Base-by-base conservation (phyloP, 2,113 vertebrate genomes). In the Brachirus orientalis region DNA sequence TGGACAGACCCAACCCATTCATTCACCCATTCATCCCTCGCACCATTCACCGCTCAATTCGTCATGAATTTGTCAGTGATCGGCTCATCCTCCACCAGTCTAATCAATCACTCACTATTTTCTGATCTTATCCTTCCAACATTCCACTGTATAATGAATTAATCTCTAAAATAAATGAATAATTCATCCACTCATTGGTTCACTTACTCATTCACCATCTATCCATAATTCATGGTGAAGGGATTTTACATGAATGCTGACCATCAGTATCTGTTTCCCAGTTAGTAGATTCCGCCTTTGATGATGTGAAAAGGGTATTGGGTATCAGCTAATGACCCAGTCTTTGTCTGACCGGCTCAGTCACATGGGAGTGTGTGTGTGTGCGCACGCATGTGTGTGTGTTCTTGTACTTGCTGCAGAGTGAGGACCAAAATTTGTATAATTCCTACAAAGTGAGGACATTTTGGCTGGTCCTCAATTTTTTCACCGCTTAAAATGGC, bases 261-360 rank as follows among this genome's bases (percentile, higher is more conserved):
- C 2, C 8, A 18, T n/a, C 33, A 40, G 59, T 47, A 57, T 75
- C 70, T 51, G 0, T 69, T 63, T 5, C 51, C 16, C 47, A 46
- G 59, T 57, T 44, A 28, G 35, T 45, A 48, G 44, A 71, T 48
- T 74, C 65, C 65, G 20, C 19, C 63, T 13, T 8, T 50, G 48
- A 75, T 65, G 19, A 59, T 69, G 69, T 69, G 45, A 59, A 48
- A 36, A n/a, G 22, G 37, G 41, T 80, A 35, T 82, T 38, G 19
- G 56, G 63, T 84, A 41, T 69, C 72, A 1, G 38, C 19, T 82
- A 75, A 80, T 75, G 58, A 73, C 46, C 37, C n/a, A 52, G 54
- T 55, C 71, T 65, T 40, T 75, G 55, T 76, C 48, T 54, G 47
- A 65, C 56, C 54, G 56, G 13, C 22, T 58, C 48, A 36, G 61